A percentile compares a stretch with the other conserved stretches of the same genome.
Evolutionary conservation across 2,113 vertebrate species (phyloP).

Genomic region (Etia nguti): DNA sequence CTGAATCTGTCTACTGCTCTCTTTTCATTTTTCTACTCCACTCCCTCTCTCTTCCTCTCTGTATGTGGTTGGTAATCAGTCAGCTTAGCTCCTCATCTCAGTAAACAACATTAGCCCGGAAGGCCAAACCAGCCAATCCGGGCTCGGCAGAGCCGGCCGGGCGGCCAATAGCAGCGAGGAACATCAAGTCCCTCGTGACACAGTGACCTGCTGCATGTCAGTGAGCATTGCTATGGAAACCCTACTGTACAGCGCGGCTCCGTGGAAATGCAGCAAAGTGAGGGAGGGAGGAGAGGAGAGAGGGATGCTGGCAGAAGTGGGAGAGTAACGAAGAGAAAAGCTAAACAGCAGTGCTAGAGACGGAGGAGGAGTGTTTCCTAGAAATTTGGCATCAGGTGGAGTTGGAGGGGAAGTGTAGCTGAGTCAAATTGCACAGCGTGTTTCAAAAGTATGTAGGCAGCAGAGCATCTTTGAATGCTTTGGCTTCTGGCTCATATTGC

Average conservation of each 20-base stretch:
- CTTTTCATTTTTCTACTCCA: conserved; percentile 17
- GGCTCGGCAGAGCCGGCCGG: background rate
- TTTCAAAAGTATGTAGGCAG: background rate
- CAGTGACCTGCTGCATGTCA: conserved; percentile 71
- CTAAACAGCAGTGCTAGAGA: background rate
- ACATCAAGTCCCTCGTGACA: conserved; percentile 66
- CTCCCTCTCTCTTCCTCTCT: background rate
- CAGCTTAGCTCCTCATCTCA: conserved; percentile 69
- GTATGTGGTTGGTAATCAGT: conserved; percentile 62
- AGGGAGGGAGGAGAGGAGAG: conserved; percentile 38
- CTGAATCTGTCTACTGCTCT: background rate
- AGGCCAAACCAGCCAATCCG: conserved; percentile 64
- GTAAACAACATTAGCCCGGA: conserved; percentile 73
- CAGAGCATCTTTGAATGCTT: conserved; percentile 4
- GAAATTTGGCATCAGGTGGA: conserved; percentile 23
- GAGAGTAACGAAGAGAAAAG: conserved; percentile 8
- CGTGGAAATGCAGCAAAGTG: conserved; percentile 27
- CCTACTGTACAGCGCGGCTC: conserved; percentile 60
- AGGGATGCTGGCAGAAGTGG: conserved; percentile 28
- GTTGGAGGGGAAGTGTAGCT: conserved; percentile 7
- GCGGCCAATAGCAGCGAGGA: conserved; percentile 43
- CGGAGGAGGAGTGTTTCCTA: conserved; percentile 15
- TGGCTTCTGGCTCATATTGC: background rate
- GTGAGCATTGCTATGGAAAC: conserved; percentile 75
- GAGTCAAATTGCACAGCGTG: background rate